Base-by-base conservation (phyloP, 2,113 vertebrate species). In the Passer domesticus region DNA sequence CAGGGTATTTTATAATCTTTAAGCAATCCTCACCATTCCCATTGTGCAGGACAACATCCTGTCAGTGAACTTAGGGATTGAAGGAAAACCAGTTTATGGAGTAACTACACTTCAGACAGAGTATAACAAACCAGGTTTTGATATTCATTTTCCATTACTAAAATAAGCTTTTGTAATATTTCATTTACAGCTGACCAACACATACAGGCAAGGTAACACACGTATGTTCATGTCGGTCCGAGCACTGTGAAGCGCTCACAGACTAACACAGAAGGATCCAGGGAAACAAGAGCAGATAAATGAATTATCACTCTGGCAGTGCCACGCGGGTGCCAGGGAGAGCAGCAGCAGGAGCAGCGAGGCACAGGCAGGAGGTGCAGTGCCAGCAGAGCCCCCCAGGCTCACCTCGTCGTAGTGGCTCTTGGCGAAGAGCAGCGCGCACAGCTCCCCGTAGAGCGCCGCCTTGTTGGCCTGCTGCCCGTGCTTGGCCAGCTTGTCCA, bases 351-450 rank as follows among this genome's bases (percentile, higher is more conserved):
- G 79, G 18, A 4, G 9, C 2, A 1, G 4, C 0, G 13, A 37
- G 15, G 33, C 31, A 24, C 27, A 1, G 0, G 7, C 67, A 6
- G 16, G 33, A 30, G 19, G 18, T 37, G 15, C 18, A 21, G 22
- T 7, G 30, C 2, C 55, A 31, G 46, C 8, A 25, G n/a, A 70
- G 33, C 82, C 24, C 3, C 35, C 30, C 15, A 27, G 7, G 83
- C 97, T 97, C 91, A 99, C 99, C 98, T 99, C 99, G 69, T 99
- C 99, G 33, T 99, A 99, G 97, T 99, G 99, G 97, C 99, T 99
- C 98, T 99, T 99, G 95, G 99, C 99, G 92, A 99, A 99, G 55
- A 99, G 98, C 93, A 99, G 98, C 6, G 99, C 99, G 64, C 99
- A 99, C 4, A 99, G 97, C 96, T 99, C 99, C 50, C 99, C 99